These are phyloP conservation scores for Gnatocerus cornutus DNA, from an alignment of 2,888 invertebrate genomes.

Conservation along the genomic window DNA sequence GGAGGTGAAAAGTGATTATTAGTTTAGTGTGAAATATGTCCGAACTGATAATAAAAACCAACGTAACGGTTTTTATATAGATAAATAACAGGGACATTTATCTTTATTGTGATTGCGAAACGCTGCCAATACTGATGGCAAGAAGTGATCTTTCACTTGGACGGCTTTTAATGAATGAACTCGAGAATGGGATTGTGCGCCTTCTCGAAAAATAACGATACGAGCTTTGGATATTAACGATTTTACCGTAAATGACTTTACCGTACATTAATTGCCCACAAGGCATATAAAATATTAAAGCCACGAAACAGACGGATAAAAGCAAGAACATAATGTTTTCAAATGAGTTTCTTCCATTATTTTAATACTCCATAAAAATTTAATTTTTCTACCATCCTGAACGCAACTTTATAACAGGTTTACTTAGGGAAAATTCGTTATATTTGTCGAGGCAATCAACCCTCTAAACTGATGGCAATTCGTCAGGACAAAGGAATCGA, in stretches of 20 bases:
- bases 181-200: slow-evolving; percentile 8
- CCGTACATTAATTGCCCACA: not conserved
- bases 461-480: too few relatives aligned
- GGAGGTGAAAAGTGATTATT: slow-evolving; percentile 35
- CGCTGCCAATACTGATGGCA: slow-evolving; percentile 32
- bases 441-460: too few relatives aligned
- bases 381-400: too few relatives aligned
- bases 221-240: slow-evolving; percentile 1
- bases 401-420: too few relatives aligned
- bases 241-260: not conserved
- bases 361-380: too few relatives aligned
- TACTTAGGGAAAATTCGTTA: too few relatives aligned
- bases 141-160: slow-evolving; percentile 26
- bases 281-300: not conserved
- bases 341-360: too few relatives aligned
- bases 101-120: slow-evolving; percentile 42
- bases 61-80: slow-evolving; percentile 38
- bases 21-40: slow-evolving; percentile 24
- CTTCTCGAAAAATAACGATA: not conserved
- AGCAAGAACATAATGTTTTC: too few relatives aligned
- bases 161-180: slow-evolving; percentile 23
- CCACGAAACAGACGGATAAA: too few relatives aligned
- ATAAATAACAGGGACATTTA: slow-evolving; percentile 37
- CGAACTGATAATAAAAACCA: slow-evolving; percentile 31
- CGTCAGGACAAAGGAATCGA: too few relatives aligned